Evolutionary conservation across 2,888 invertebrate species (phyloP).

Genomic region (Chloroclystis v-ata): DNA sequence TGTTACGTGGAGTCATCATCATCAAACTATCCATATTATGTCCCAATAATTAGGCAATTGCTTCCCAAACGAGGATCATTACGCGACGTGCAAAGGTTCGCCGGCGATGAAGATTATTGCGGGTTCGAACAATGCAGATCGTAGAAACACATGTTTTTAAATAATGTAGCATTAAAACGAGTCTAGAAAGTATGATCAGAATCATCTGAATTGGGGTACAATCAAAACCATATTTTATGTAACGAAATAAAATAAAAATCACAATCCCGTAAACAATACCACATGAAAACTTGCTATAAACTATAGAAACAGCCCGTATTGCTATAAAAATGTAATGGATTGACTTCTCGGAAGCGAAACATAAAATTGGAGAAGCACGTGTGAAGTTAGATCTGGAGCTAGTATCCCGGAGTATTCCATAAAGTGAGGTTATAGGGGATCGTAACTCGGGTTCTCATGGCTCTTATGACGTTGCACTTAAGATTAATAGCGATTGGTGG

Average conservation of each 20-base stretch:
- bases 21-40: neutral
- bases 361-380: constrained; percentile 11
- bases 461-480: neutral
- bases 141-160: too few species aligned
- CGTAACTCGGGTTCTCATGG: neutral
- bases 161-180: too few species aligned
- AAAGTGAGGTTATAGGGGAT: constrained; percentile 12
- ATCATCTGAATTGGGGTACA: neutral
- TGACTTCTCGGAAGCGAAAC: neutral
- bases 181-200: too few species aligned
- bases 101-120: too few species aligned
- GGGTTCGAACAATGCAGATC: too few species aligned
- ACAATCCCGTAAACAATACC: neutral
- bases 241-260: too few species aligned
- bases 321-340: constrained; percentile 1
- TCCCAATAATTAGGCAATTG: neutral
- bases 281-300: neutral
- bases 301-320: neutral
- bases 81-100: too few species aligned
- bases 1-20: too few species aligned
- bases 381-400: constrained; percentile 7
- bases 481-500: neutral
- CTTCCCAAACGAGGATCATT: too few species aligned
- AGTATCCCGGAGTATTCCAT: constrained; percentile 6
- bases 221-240: neutral